Base-by-base conservation (phyloP, 2,113 vertebrate species). In the Crotalus helleri region DNA sequence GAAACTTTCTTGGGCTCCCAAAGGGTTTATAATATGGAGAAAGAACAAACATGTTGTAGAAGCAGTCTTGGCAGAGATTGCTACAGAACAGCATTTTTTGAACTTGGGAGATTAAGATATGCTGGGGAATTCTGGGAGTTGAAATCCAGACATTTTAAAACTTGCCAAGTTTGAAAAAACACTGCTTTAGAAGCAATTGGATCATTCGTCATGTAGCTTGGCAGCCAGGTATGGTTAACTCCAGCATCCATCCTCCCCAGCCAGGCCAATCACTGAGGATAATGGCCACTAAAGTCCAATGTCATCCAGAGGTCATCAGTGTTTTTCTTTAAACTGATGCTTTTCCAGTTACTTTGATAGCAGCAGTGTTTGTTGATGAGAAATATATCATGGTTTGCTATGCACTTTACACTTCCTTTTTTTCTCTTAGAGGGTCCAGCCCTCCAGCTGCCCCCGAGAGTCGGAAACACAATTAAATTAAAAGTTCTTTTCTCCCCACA, bases 401-500 rank as follows among this genome's bases (percentile, higher is more conserved):
- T 3, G 19, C 24, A 21, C 26, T 61, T 9, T 23, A 0, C 26
- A 1, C 3, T 0, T 10, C 46, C 1, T 12, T 12, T 4, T 93
- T 33, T 5, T 6, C 1, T 4, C 1, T 58, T 23, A n/a, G 90
- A 69, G 88, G 74, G 89, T 74, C 89, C 4, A 10, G 86, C 29
- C 91, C 85, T 88, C 59, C 57, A 9, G 53, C 88, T 92, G 39
- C 0, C 1, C 9, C 44, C 74, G 53, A 91, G 29, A 57, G 59
- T 54, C 44, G 81, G 15, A 29, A 89, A 89, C 19, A 88, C n/a
- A 8, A 88, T 55, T 39, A 57, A 55, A 88, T 33, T 59, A 93
- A 94, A 59, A 51, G 33, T 74, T 95, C 23, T 49, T 88, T 91
- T 90, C 93, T 19, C 5, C 59, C 91, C 92, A 89, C 93, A 46